Conservation (phyloP, 1,140 invertebrate genomes). For the Drosophila orosa region DNA sequence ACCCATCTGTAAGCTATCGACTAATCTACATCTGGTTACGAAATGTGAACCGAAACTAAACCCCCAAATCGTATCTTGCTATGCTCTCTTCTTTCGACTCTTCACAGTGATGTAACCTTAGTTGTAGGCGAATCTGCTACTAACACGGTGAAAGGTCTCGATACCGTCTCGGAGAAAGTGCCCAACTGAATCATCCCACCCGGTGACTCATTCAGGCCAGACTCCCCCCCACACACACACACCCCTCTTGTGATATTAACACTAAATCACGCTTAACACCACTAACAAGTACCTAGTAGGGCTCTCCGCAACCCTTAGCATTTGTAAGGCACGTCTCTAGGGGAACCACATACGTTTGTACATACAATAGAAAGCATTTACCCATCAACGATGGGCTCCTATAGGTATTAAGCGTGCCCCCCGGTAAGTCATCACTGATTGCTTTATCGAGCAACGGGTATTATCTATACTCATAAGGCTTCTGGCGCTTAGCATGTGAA, state of each 20-base stretch:
- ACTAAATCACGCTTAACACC: constrained; percentile 65
- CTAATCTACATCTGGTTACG: constrained; percentile 53
- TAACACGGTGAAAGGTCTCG: constrained; percentile 66
- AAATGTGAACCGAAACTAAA: constrained; percentile 56
- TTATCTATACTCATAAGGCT: constrained; percentile 43
- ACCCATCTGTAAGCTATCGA: constrained; percentile 22
- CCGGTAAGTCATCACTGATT: constrained; percentile 43
- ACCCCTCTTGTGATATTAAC: constrained; percentile 70
- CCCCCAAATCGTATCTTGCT: constrained; percentile 57
- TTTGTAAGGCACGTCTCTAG: constrained; percentile 47
- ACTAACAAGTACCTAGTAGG: constrained; percentile 62
- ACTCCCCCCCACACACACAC: constrained; percentile 21
- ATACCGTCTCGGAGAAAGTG: constrained; percentile 80
- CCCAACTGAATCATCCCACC: constrained; percentile 43
- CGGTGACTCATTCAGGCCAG: constrained; percentile 40
- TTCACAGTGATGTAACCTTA: constrained; percentile 81
- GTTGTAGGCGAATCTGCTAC: constrained; percentile 70
- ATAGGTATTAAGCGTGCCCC: constrained; percentile 39
- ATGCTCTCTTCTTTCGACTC: constrained; percentile 66
- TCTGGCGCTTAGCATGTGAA: constrained; percentile 57
- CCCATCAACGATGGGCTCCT: constrained; percentile 40
- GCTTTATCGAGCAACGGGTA: constrained; percentile 47
- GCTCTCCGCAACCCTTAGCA: constrained; percentile 44
- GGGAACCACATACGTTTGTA: constrained; percentile 50
- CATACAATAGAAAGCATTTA: constrained; percentile 49